Evolutionary conservation across 2,888 invertebrate genomes (phyloP).

Genomic region (Agonopterix arenella): DNA sequence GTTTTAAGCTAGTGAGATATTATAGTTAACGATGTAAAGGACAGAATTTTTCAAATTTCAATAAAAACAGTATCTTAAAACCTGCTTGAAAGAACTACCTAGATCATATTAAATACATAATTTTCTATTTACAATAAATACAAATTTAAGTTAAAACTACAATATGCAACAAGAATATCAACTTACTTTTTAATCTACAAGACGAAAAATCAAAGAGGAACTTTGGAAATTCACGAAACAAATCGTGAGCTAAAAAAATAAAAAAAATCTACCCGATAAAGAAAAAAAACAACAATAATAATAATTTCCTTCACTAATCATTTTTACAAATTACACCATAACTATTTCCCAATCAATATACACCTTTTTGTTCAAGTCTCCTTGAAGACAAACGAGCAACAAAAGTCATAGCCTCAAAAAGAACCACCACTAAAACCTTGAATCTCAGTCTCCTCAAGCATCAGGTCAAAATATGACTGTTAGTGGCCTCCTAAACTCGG

Average conservation of each 20-base stretch:
- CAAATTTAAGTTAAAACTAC: background rate
- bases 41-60: no score
- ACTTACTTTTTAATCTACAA: conserved; percentile 13
- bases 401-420: conserved; percentile 2
- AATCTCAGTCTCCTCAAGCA: conserved; percentile 10
- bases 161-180: background rate
- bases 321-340: no score
- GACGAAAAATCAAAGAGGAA: conserved; percentile 51
- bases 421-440: background rate
- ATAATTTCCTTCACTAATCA: no score
- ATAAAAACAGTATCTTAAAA: no score
- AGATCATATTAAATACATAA: no score
- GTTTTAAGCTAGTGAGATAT: no score
- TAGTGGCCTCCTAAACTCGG: conserved; percentile 84
- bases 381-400: conserved; percentile 9
- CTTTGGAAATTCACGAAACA: conserved; percentile 37
- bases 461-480: conserved; percentile 91
- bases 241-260: conserved; percentile 6
- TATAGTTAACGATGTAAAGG: no score
- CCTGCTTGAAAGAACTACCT: no score
- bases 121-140: conserved; percentile 1
- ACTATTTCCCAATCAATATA: no score
- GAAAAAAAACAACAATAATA: no score
- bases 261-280: no score
- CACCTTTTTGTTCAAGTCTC: background rate